Evolutionary conservation across 2,888 invertebrate genomes (phyloP).

Genomic region (Agrotis puta): DNA sequence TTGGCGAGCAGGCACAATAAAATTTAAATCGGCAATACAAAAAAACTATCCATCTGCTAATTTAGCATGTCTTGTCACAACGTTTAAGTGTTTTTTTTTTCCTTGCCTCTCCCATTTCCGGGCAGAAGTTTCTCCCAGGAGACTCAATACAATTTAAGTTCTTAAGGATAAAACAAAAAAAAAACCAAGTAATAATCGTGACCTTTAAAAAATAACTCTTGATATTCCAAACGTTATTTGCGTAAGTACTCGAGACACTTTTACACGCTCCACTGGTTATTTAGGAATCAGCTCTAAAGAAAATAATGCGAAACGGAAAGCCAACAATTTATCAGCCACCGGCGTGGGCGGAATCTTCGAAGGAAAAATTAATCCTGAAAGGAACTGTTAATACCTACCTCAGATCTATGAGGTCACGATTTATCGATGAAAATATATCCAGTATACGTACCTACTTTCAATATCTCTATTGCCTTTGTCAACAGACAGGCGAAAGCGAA

Average conservation of each 20-base stretch:
- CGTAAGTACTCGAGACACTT: slow-evolving; percentile 19
- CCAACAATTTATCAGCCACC: slow-evolving; percentile 37
- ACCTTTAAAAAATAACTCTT: slow-evolving; percentile 23
- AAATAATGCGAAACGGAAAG: slow-evolving; percentile 30
- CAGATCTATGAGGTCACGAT: slow-evolving; percentile 19
- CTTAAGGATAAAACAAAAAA: neutral
- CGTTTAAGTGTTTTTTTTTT: no score
- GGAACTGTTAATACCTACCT: slow-evolving; percentile 15
- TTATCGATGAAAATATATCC: slow-evolving; percentile 10
- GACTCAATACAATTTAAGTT: neutral
- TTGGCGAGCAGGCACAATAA: no score
- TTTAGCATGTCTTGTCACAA: no score
- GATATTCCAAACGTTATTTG: slow-evolving; percentile 8
- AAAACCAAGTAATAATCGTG: neutral
- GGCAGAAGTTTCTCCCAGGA: no score
- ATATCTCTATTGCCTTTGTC: no score
- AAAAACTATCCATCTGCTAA: no score
- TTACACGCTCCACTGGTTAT: slow-evolving; percentile 18
- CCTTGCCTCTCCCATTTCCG: no score
- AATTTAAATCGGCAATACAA: no score
- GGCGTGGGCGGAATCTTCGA: slow-evolving; percentile 31
- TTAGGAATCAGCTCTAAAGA: slow-evolving; percentile 23
- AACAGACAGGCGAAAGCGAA: no score
- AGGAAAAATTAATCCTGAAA: slow-evolving; percentile 37
- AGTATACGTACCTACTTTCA: no score